Evolutionary conservation across 2,113 vertebrate genomes (phyloP), one percentile per base, ranked within the genome.

Genomic region (Telmatochromis sp.): DNA sequence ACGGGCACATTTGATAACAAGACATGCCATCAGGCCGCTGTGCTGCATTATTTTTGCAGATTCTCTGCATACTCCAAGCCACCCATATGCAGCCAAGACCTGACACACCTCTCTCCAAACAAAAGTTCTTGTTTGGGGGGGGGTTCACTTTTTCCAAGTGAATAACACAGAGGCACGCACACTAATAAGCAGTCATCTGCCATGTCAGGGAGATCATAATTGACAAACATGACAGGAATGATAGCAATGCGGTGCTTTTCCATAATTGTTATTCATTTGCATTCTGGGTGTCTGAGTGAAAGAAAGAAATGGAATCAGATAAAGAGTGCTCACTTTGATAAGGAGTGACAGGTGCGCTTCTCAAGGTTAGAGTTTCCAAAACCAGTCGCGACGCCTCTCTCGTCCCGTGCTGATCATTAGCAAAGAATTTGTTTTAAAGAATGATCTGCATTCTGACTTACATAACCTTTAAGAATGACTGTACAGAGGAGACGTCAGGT

Each of bases 221-320:
- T 65, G 28, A 10, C 19, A 65, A 23, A 54, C 5, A 86, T 40
- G 87, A 84, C 2, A 57, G 84, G 81, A 87, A 92, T 58, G 75
- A 65, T 57, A 51, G 85, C 17, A 70, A 83, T 90, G 87, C 68
- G 82, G 23, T 60, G 81, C 80, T 92, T 93, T 87, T 70, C 37
- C 7, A 7, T 90, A 94, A 93, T 91, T 83, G 86, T 93, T 91
- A 87, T 89, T 83, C 58, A 80, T 73, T 80, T n/a, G 55, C 40
- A 58, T 84, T 79, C 49, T 83, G 42, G 49, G 40, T 49, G 31
- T 3, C 78, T 65, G 42, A 51, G 45, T 49, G 78, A 79, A 84
- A 33, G 21, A 51, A 86, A 73, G 83, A 84, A 51, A 68, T 81
- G 55, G 63, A 54, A 78, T 80, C 35, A 83, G n/a, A 82, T 75